Conservation (phyloP, 2,797 vertebrate genomes). For the Spheniscus humboldti region DNA sequence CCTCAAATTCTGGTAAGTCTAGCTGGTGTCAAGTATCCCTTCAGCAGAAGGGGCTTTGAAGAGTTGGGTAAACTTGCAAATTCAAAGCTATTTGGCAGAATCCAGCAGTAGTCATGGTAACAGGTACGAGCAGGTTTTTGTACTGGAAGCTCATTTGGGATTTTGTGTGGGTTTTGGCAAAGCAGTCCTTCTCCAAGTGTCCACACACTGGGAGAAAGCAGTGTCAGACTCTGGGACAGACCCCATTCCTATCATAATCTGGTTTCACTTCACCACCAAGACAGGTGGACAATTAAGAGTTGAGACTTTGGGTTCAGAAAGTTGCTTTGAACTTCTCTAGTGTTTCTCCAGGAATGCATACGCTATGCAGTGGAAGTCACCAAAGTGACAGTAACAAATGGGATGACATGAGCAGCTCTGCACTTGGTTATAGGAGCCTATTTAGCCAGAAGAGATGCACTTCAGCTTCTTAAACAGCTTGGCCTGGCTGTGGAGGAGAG, state of each 20-base stretch:
- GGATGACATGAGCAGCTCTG: neutral
- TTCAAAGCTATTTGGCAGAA: neutral
- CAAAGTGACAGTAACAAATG: neutral
- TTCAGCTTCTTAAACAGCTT: neutral
- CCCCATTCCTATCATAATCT: accelerated
- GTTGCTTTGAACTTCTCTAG: neutral
- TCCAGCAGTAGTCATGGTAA: neutral
- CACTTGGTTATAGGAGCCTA: neutral
- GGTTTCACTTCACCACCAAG: neutral
- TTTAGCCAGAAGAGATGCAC: neutral
- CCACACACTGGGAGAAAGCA: neutral
- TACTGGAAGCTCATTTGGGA: neutral
- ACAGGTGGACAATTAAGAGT: neutral
- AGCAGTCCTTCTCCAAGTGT: neutral
- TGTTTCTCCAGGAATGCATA: neutral
- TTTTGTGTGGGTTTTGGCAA: neutral
- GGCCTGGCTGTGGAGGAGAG: neutral
- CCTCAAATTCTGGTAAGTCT: neutral
- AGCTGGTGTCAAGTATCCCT: neutral
- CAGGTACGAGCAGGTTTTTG: neutral
- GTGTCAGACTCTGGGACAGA: neutral
- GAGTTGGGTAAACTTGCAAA: neutral
- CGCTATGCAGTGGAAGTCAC: neutral
- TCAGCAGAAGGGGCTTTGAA: neutral
- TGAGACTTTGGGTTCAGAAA: neutral